These are phyloP conservation scores for Nycteola revayana DNA, from an alignment of 2,888 invertebrate genomes.

Conservation along the genomic window DNA sequence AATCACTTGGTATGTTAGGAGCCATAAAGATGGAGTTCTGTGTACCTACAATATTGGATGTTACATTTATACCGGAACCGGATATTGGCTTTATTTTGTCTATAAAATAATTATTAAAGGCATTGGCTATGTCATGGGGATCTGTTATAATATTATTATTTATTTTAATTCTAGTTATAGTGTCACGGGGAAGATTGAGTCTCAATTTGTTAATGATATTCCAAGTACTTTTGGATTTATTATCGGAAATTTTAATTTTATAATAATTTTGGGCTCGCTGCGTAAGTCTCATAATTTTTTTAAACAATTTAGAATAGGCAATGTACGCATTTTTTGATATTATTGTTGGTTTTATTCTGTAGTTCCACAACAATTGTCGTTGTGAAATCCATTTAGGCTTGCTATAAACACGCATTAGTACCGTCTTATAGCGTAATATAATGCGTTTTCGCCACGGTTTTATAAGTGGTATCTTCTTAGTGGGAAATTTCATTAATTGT, in stretches of 20 bases:
- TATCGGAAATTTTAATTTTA: neutral
- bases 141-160: neutral
- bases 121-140: neutral
- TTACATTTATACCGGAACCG: neutral
- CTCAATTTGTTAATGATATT: neutral
- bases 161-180: neutral
- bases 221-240: neutral
- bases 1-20: neutral
- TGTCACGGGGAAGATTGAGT: neutral
- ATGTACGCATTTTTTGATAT: neutral
- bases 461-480: neutral
- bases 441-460: neutral
- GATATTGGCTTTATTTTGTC: neutral
- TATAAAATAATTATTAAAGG: neutral
- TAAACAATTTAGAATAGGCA: too few species aligned
- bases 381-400: neutral
- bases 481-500: neutral
- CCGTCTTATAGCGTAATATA: neutral
- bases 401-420: neutral
- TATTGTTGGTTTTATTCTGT: neutral
- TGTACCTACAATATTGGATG: neutral
- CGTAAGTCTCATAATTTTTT: too few species aligned
- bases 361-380: neutral
- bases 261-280: neutral
- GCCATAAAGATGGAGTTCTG: neutral